Percentiles rank a stretch among this genome's conserved stretches.
phyloP scores from a whole-genome alignment of 2,113 vertebrate genomes.

The Chloroceryle aenea region DNA sequence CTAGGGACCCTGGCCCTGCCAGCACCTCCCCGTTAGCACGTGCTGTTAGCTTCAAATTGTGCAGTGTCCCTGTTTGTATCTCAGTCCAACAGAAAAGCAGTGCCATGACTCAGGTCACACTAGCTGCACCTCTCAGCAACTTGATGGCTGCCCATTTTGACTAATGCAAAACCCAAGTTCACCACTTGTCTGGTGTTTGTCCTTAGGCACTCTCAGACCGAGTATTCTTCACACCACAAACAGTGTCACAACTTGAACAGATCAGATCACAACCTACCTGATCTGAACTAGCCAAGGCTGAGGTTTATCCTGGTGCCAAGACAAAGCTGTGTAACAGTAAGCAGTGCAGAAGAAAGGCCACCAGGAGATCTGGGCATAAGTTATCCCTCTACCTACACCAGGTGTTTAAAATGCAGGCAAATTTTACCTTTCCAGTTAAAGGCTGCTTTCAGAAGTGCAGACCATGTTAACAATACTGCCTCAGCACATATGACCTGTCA shows the following conservation, averaged over 20 bases:
- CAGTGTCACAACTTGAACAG: neutral
- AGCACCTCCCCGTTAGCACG: neutral
- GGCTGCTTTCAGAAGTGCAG: neutral
- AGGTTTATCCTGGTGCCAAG: neutral
- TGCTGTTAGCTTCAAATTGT: neutral
- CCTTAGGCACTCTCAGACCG: neutral
- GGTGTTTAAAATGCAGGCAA: neutral
- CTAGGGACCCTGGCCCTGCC: neutral
- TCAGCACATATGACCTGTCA: neutral
- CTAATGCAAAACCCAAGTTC: neutral
- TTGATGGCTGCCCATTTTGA: neutral
- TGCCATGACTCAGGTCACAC: neutral
- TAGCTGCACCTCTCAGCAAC: neutral
- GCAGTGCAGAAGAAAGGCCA: neutral
- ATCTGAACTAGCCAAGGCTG: neutral
- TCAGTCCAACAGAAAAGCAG: neutral
- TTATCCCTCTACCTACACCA: neutral
- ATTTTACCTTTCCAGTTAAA: neutral
- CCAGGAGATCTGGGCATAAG: neutral
- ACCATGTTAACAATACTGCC: neutral
- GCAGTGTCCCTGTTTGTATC: neutral
- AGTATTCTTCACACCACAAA: rapidly evolving
- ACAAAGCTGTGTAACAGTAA: no score
- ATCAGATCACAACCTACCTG: no score
- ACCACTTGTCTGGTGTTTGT: neutral